Conservation (phyloP, 92 coral and sea anemone genomes). For the Phenganax subtilis region DNA sequence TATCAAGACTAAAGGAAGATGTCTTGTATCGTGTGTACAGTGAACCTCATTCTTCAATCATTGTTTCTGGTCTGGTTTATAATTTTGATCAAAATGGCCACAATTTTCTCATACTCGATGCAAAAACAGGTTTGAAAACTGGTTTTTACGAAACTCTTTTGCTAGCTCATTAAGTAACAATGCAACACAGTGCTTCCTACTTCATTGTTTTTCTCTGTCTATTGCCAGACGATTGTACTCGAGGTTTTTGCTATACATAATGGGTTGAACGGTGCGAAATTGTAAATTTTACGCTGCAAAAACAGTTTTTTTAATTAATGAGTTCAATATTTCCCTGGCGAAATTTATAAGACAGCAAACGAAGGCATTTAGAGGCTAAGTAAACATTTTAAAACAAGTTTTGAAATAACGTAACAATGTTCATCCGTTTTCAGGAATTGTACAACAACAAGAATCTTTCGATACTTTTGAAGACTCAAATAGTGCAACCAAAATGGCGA, state of each 20-base stretch:
- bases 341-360: no score
- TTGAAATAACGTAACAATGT: not conserved
- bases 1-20: conserved; percentile 28
- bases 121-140: conserved; percentile 8
- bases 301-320: no score
- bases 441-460: not conserved
- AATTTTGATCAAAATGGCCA: conserved; percentile 17
- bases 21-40: conserved; percentile 26
- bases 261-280: no score
- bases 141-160: not conserved
- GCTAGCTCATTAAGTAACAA: not conserved
- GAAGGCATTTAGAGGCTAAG: no score
- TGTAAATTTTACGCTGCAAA: no score
- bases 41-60: conserved; percentile 18
- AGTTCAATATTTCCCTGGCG: no score
- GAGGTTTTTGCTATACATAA: no score
- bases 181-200: not conserved
- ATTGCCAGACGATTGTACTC: not conserved
- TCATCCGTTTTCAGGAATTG: conserved; percentile 1
- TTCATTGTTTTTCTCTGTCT: not conserved
- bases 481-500: conserved; percentile 18
- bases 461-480: conserved; percentile 13
- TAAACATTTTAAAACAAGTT: not conserved
- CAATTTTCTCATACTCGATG: conserved; percentile 31
- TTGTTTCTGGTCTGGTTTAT: conserved; percentile 14